Base-by-base conservation (phyloP, 1,140 invertebrate species). In the Thaumetopoea pityocampa region DNA sequence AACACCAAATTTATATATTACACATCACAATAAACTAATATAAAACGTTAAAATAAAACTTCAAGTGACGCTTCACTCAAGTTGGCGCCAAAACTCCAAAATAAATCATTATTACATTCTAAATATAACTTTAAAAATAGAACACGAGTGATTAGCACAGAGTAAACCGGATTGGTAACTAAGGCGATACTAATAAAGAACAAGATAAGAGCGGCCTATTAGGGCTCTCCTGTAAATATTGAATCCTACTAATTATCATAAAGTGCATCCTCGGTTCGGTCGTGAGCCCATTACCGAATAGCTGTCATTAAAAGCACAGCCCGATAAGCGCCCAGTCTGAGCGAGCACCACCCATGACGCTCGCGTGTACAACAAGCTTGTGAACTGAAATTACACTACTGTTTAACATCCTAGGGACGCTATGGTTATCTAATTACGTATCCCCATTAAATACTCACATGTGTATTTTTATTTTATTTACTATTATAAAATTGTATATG, bases 171-270 rank as follows among this genome's bases (percentile, higher is more conserved):
- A 56, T 60, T 66, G 49, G 44, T 54, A 63, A 44, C 61, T 36
- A 52, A 33, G 51, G 60, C 60, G 70, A 67, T 72, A 67, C 63
- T 55, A 73, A 76, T 76, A 79, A 72, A 69, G 51, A 70, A 61
- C 53, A 61, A 69, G 66, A 77, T 74, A 63, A 80, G 64, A 47
- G 67, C 68, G 57, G 65, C 50, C 41, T 62, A 64, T 69, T 65
- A 56, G 70, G 49, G 41, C 59, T 59, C 51, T 58, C 58, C 59
- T 65, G 70, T 70, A 79, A 82, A 82, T 79, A 82, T 69, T 69
- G 61, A 60, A 71, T 70, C 62, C 47, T 40, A 66, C 72, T 81
- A 81, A 81, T 81, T 81, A 81, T 76, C 72, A 77, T 81, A 74
- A 77, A 68, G 64, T 66, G 61, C 56, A 59, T 71, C 56, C 58